Base-by-base conservation (phyloP, 2,797 vertebrate species). In the Argya squamiceps region DNA sequence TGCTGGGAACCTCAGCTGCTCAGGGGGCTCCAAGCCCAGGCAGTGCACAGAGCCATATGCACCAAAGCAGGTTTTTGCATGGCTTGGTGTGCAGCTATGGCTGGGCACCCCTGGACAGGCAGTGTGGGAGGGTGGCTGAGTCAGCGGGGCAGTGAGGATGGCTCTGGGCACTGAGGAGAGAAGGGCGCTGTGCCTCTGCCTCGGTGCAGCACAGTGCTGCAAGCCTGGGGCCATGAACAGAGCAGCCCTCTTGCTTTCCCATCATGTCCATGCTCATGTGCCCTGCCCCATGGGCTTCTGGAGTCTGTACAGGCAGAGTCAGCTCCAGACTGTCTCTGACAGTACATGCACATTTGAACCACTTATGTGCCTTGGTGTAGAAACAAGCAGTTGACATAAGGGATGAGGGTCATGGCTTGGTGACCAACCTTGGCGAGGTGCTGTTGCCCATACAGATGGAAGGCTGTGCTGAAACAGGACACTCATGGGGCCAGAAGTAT, bases 151-250 rank as follows among this genome's bases (percentile, higher is more conserved):
- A 15, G 49, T 29, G 49, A 29, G 27, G 50, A 52, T 19, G 50
- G 50, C 30, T 53, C 52, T 2, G 8, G 52, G 63, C 10, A 0
- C 32, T 2, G 27, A 53, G 60, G 22, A 90, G 43, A 0, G 0
- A 60, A 83, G 46, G 24, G 24, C 4, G 3, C 24, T 50, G 49
- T 69, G 55, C 62, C 84, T 73, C 50, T 85, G 32, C 64, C 68
- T 56, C 26, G 10, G 41, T 58, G 41, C 73, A 81, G 60, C 55
- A 7, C 34, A 10, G 52, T 0, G 5, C 60, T 64, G 26, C n/a
- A 73, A 81, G 76, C 49, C 65, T 46, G 27, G 23, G 67, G 62
- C 63, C 36, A 27, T 19, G 62, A 2, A 3, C 16, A 15, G 17
- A 76, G 63, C 32, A 63, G 44, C 23, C 55, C 0, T 1, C 46